Conservation (phyloP, 2,113 vertebrate genomes). For the Podocnemis expansa region DNA sequence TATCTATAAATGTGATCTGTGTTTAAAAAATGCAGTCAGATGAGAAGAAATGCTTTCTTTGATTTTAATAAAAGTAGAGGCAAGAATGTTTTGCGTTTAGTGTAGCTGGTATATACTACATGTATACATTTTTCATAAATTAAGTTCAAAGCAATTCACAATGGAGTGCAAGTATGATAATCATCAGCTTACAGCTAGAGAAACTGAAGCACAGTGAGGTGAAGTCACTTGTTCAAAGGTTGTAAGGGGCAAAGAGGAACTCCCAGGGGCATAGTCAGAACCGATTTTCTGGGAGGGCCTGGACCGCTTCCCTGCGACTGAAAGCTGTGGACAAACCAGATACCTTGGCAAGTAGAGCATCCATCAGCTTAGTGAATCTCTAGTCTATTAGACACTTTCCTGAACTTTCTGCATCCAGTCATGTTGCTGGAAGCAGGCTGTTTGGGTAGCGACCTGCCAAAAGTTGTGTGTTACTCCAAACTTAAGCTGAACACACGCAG, state of each 20-base stretch:
- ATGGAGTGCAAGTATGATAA: not conserved
- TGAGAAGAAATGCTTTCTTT: not conserved
- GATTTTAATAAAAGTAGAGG: not conserved
- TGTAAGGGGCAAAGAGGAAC: not conserved
- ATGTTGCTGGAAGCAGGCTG: too few species aligned
- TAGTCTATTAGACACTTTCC: too few species aligned
- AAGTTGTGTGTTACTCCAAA: too few species aligned
- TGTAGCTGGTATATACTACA: rapidly evolving
- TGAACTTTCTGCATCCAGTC: too few species aligned
- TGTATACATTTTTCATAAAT: not conserved
- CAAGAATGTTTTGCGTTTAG: not conserved
- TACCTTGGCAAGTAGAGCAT: too few species aligned
- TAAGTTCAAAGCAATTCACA: not conserved
- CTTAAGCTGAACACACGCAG: too few species aligned
- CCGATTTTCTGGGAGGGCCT: too few species aligned
- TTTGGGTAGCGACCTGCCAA: too few species aligned
- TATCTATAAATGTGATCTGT: constrained; percentile 89
- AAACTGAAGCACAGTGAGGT: not conserved
- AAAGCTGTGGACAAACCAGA: too few species aligned
- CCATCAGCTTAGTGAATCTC: too few species aligned
- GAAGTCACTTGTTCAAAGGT: not conserved
- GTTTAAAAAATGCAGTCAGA: not conserved
- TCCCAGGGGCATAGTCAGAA: too few species aligned
- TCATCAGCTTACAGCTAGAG: not conserved
- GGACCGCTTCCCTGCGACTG: too few species aligned